Evolutionary conservation across 2,113 vertebrate species (phyloP).

Genomic region (Telmatochromis bifrenatus): DNA sequence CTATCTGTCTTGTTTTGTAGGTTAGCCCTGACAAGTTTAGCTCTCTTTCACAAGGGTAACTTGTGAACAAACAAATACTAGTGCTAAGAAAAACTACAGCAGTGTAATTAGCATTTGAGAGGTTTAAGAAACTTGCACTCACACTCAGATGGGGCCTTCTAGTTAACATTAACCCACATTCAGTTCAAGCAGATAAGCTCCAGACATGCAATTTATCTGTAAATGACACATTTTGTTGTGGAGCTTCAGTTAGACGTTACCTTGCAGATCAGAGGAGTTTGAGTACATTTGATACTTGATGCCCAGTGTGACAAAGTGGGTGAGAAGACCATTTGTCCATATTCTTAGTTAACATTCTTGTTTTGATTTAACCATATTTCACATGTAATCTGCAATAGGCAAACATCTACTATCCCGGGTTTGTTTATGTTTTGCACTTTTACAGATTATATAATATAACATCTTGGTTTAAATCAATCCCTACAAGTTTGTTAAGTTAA

Average conservation of each 20-base stretch:
- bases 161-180: background rate
- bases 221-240: background rate
- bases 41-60: background rate
- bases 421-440: too few relatives aligned
- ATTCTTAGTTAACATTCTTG: too few relatives aligned
- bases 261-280: background rate
- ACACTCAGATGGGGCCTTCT: background rate
- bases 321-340: too few relatives aligned
- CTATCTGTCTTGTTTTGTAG: background rate
- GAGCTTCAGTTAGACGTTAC: background rate
- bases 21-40: background rate
- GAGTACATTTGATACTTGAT: background rate
- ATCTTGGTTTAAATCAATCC: too few relatives aligned
- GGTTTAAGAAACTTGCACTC: background rate
- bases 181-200: background rate
- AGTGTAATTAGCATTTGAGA: background rate
- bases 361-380: too few relatives aligned
- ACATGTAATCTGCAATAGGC: too few relatives aligned
- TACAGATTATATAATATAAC: too few relatives aligned
- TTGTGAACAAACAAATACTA: background rate
- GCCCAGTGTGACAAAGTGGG: too few relatives aligned
- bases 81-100: background rate
- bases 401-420: too few relatives aligned
- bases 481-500: too few relatives aligned
- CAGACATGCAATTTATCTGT: background rate